Evolutionary conservation across 2,888 invertebrate genomes (phyloP), one percentile per base, ranked within the genome.

Genomic region (Zhuqinia jingwanae): DNA sequence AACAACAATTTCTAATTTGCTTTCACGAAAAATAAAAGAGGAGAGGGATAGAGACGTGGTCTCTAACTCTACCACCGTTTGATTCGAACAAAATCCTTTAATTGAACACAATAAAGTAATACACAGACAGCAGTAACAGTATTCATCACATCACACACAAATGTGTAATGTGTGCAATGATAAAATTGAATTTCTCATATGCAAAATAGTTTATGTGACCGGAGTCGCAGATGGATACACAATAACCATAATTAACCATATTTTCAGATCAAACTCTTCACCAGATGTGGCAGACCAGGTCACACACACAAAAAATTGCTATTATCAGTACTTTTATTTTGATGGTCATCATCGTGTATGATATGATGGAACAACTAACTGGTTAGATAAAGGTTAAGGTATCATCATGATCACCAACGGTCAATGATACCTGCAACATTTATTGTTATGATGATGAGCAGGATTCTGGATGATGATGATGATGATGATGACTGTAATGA

Each of bases 391-490:
- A 15, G 47, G 70, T 47, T 30, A 47, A 22, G 27, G 22, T 56
- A 76, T 76, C 58, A 65, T 65, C 65, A 76, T 11, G 30, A 76
- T 76, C 58, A 65, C 36, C 65, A 76, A 20, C 76, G 76, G 76
- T 76, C 76, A 76, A 58, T 76, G 76, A 76, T 58, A 58, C 42
- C 58, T 56, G 42, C 42, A 36, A 76, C 42, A 58, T 56, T n/a
- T 76, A 50, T 36, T 73, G 50, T 65, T 15, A 17, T 73, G 30
- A 73, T 70, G 47, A 73, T 50, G 22, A 70, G n/a, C 3, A 22
- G 17, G 8, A 53, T 53, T 53, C 53, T 53, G 53, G 25, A 25
- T 47, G 56, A 56, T 56, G 56, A 56, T 56, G 10, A 56, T 56
- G 17, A 56, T 56, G 45, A 70, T 47, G 30, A 45, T 56, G 60